Evolutionary conservation across 1,140 invertebrate genomes (phyloP).

Genomic region (Antheraea mylitta): DNA sequence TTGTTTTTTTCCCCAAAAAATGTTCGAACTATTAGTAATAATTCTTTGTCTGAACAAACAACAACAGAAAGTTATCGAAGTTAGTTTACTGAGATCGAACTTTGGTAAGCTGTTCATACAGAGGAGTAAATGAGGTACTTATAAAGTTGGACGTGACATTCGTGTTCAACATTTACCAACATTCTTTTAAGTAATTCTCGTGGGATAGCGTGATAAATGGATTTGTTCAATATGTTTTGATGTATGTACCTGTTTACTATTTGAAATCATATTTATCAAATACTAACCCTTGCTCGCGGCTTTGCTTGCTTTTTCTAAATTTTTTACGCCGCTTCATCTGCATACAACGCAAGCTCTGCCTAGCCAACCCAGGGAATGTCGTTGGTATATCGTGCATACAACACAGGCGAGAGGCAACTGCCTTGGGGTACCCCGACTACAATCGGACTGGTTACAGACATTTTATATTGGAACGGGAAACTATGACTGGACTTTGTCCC

Average conservation of each 20-base stretch:
- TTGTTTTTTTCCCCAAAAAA: background rate
- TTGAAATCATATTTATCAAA: background rate
- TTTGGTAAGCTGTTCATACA: background rate
- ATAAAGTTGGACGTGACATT: conserved; percentile 13
- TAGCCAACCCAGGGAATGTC: too few species aligned
- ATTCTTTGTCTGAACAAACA: background rate
- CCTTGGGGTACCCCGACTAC: too few species aligned
- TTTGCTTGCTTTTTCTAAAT: too few species aligned
- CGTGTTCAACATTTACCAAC: conserved; percentile 8
- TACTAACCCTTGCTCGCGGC: background rate
- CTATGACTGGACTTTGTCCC: too few species aligned
- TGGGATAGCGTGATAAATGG: conserved; percentile 5
- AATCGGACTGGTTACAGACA: too few species aligned
- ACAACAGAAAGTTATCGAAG: background rate
- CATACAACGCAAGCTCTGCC: too few species aligned
- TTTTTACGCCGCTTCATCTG: too few species aligned
- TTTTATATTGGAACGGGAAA: too few species aligned
- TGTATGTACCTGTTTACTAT: background rate
- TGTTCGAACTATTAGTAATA: background rate
- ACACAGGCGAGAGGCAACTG: too few species aligned
- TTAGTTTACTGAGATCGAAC: background rate
- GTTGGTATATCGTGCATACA: too few species aligned
- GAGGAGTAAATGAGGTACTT: conserved; percentile 13
- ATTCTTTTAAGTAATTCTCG: background rate
- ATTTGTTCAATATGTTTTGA: conserved; percentile 8